Percentiles rank a stretch among this genome's conserved stretches.
Evolutionary conservation across 2,797 vertebrate genomes (phyloP).

Genomic region (Rhincodon typus): DNA sequence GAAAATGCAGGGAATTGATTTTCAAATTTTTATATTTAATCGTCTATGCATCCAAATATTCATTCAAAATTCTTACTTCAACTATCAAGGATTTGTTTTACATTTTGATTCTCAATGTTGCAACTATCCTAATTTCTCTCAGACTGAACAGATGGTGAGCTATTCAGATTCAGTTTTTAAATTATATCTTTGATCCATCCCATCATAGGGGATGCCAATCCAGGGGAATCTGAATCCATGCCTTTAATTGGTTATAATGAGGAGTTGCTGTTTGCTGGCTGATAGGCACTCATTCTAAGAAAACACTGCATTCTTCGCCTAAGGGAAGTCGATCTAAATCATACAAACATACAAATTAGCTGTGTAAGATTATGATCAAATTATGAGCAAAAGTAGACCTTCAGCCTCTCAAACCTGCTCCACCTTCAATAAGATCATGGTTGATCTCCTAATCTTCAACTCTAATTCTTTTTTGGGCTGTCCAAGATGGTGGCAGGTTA

Average conservation of each 20-base stretch:
- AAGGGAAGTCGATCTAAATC: background rate
- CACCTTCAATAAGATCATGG: no score
- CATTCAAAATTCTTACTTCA: background rate
- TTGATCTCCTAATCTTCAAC: no score
- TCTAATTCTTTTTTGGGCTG: no score
- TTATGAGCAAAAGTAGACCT: no score
- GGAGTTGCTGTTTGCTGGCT: background rate
- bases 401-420: no score
- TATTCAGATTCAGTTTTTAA: background rate
- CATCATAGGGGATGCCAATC: background rate
- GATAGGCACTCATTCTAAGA: background rate
- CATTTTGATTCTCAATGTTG: background rate
- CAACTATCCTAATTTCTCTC: background rate
- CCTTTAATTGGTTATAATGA: background rate
- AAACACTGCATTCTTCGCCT: background rate
- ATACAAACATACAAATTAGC: no score
- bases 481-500: no score
- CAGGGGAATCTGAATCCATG: background rate
- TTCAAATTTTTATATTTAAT: background rate
- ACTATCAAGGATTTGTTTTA: background rate
- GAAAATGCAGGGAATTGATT: background rate
- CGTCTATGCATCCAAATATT: background rate
- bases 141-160: background rate
- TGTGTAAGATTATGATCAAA: no score
- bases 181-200: background rate